Percentiles rank a stretch among this genome's conserved stretches.
Evolutionary conservation across 2,797 vertebrate species (phyloP).

Genomic region (Eulemur rubriventer): DNA sequence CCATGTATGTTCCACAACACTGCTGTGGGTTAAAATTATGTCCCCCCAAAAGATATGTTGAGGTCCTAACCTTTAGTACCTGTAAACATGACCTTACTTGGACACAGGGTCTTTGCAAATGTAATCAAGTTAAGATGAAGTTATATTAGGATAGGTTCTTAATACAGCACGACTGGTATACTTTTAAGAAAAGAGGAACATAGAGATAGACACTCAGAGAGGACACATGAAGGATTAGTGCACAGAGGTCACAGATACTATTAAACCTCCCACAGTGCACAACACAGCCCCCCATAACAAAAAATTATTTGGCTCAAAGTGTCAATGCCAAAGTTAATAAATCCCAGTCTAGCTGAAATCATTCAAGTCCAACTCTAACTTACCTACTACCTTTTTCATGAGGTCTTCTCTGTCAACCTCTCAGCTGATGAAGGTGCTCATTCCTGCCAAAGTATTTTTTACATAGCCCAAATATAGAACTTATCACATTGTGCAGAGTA

Average conservation of each 20-base stretch:
- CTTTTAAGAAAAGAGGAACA: background rate
- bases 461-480: background rate
- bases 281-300: background rate
- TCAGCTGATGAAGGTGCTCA: background rate
- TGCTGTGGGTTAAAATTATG: background rate
- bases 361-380: background rate
- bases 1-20: background rate
- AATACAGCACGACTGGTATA: background rate
- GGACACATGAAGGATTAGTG: background rate
- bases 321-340: background rate
- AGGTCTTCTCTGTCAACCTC: background rate
- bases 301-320: background rate
- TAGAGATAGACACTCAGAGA: background rate
- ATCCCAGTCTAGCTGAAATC: background rate
- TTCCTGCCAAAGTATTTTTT: background rate
- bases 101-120: background rate
- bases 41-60: background rate
- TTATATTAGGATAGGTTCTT: background rate
- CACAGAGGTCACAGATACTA: background rate
- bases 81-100: background rate
- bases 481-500: background rate
- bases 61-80: background rate
- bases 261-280: background rate
- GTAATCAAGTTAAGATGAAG: background rate
- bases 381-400: background rate